phyloP scores from a whole-genome alignment of 1,140 invertebrate genomes.

The Diachasma alloeum region DNA sequence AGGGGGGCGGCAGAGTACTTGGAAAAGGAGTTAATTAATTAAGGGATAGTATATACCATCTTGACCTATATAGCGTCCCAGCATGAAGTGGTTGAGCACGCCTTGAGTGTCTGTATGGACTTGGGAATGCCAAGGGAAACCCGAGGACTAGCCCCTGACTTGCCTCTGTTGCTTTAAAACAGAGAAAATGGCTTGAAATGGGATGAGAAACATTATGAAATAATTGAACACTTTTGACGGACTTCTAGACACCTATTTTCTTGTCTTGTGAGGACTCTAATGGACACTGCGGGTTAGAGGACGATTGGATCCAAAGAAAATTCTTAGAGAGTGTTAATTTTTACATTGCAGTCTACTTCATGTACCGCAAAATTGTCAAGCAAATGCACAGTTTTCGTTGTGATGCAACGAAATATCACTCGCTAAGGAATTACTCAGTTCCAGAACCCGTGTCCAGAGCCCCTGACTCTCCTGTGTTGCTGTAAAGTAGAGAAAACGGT shows the following conservation, averaged over 20 bases:
- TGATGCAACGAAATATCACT: too few species aligned
- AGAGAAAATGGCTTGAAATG: slow-evolving; percentile 31
- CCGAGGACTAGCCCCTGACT: neutral
- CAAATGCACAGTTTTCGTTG: too few species aligned
- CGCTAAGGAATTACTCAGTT: too few species aligned
- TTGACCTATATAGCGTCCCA: slow-evolving; percentile 37
- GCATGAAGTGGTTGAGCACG: slow-evolving; percentile 32
- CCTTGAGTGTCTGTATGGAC: neutral
- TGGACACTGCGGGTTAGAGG: neutral
- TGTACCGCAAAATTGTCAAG: too few species aligned
- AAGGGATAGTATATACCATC: slow-evolving; percentile 30
- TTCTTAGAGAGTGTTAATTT: too few species aligned
- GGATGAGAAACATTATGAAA: slow-evolving; percentile 5
- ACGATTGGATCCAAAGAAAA: too few species aligned
- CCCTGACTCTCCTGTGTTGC: neutral
- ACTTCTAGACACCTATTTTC: neutral
- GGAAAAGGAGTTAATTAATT: slow-evolving; percentile 43
- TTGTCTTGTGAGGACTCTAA: neutral
- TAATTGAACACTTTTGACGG: slow-evolving; percentile 3
- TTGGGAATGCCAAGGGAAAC: slow-evolving; percentile 6
- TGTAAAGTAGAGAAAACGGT: slow-evolving; percentile 30
- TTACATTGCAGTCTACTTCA: too few species aligned
- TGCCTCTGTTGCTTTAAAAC: neutral
- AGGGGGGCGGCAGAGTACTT: neutral
- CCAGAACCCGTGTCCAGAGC: too few species aligned